These are phyloP conservation scores for Bhutanitis thaidina DNA, from an alignment of 2,888 invertebrate species.

Conservation along the genomic window DNA sequence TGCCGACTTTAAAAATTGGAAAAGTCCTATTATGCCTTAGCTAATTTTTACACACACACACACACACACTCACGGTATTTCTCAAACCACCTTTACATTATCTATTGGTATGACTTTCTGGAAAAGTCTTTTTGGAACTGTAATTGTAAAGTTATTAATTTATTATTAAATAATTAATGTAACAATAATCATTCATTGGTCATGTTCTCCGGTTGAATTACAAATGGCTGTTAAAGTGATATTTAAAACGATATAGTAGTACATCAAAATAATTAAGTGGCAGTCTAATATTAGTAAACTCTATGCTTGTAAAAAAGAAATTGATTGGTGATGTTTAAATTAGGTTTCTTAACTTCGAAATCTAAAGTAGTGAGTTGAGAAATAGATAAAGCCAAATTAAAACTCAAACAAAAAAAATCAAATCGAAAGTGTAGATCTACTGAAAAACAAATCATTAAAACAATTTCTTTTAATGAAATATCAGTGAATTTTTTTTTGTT, in stretches of 20 bases:
- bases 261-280: not conserved
- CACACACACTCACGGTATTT: no score
- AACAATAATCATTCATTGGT: not conserved
- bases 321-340: constrained; percentile 37
- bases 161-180: not conserved
- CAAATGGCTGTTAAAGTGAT: no score
- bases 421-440: no score
- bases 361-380: constrained; percentile 15
- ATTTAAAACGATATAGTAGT: no score
- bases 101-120: no score
- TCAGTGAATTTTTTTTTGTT: constrained; percentile 34
- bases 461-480: not conserved
- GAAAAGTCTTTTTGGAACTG: no score
- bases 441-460: not conserved
- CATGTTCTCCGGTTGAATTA: no score
- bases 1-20: no score
- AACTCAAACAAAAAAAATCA: not conserved
- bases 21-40: no score
- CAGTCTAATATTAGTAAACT: constrained; percentile 29
- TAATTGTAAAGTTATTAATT: no score
- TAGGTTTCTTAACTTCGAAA: constrained; percentile 42
- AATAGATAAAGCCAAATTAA: not conserved
- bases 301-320: constrained; percentile 43
- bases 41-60: no score
- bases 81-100: no score